Evolutionary conservation across 2,888 invertebrate species (phyloP), one percentile per base, ranked within the genome.

Genomic region (Lasioglossum leucozonium): DNA sequence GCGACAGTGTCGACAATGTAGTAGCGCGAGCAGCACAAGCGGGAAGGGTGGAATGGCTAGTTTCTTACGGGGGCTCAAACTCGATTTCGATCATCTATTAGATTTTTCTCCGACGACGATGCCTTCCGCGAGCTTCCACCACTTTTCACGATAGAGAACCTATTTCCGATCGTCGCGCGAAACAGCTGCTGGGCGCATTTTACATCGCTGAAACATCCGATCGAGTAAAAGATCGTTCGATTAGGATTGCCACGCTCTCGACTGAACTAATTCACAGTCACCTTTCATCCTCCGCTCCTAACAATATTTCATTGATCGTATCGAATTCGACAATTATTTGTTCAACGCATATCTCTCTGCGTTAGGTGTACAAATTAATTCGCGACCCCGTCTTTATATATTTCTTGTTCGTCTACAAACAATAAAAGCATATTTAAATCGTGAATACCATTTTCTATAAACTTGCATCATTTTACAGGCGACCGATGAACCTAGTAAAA

Each of bases 61-160:
- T 91, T 91, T 90, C 90, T 90, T 90, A 84, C 78, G 90, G 91
- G 91, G 91, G 88, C 86, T 90, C 79, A 94, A 94, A 94, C 91
- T 94, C 94, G 91, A 94, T 94, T 94, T 89, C 86, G 90, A 91
- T 91, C 89, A 91, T 94, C 93, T 94, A 94, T 94, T 94, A 94
- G 94, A 94, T 94, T 94, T 94, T 94, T 94, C 93, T 93, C 90
- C 91, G 87, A 77, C 90, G 72, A n/a, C 85, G 88, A 77, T 76
- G 83, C 85, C 85, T 83, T 83, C 82, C 85, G 82, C 90, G 81
- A 86, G 81, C 83, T 86, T 81, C 82, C 84, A 73, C 84, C 90
- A 87, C 82, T 82, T 79, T 87, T 77, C 80, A 44, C 67, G 81
- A 81, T 81, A 85, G 86, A 86, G 86, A 91, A 91, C 87, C 90